A percentile compares a stretch with the other conserved stretches of the same genome.
Evolutionary conservation across 2,113 vertebrate genomes (phyloP).

Genomic region (Oreocharis arfaki): DNA sequence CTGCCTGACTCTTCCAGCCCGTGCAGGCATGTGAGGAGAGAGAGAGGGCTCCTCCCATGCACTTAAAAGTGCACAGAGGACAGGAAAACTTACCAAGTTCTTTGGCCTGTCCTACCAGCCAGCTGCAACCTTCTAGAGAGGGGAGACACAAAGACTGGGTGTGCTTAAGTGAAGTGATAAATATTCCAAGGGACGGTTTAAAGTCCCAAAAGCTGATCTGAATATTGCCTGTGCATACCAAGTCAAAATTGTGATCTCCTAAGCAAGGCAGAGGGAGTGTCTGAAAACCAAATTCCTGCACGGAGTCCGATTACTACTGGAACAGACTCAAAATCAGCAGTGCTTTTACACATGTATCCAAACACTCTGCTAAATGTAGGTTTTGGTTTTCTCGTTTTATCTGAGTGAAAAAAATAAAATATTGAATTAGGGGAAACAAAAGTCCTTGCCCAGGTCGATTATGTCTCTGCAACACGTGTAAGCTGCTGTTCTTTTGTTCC

Average conservation of each 20-base stretch:
- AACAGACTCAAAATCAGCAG: not conserved
- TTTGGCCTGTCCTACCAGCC: not conserved
- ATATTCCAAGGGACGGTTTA: not conserved
- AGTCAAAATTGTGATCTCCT: not conserved
- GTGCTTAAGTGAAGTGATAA: not conserved
- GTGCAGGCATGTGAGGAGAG: rapidly evolving
- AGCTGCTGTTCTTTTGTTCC: not conserved
- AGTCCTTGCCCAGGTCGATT: not conserved
- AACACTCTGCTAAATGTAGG: not conserved
- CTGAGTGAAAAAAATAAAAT: not conserved
- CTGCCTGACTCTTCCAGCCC: rapidly evolving
- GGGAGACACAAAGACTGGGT: not conserved
- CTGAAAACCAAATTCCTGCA: not conserved
- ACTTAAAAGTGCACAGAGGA: not conserved
- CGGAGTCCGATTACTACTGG: not conserved
- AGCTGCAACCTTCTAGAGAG: not conserved
- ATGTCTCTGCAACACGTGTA: not conserved
- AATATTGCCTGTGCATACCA: not conserved
- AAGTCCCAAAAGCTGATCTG: not conserved
- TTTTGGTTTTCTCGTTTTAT: not conserved
- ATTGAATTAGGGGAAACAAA: not conserved
- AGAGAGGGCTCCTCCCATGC: not conserved
- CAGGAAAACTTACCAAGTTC: not conserved
- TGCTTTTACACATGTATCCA: not conserved
- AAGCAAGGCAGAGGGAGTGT: not conserved